Evolutionary conservation across 1,140 invertebrate species (phyloP).

Genomic region (Philotrypesis tridentata): DNA sequence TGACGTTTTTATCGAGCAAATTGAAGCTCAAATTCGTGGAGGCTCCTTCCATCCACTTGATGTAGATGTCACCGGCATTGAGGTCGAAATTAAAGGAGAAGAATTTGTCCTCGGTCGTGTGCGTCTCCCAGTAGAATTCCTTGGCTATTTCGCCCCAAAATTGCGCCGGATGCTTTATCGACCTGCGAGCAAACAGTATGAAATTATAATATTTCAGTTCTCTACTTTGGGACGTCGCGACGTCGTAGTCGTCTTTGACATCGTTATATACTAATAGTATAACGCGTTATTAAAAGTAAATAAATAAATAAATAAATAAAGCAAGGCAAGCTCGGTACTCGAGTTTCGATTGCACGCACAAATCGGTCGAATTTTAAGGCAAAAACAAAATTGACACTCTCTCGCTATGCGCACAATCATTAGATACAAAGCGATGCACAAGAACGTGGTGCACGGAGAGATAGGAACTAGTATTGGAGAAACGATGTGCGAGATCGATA

Average conservation of each 20-base stretch:
- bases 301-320: too few relatives aligned
- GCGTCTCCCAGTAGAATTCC: constrained; percentile 93
- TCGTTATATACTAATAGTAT: too few relatives aligned
- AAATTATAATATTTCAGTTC: neutral
- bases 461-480: neutral
- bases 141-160: constrained; percentile 94
- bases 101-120: constrained; percentile 82
- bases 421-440: too few relatives aligned
- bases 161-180: constrained; percentile 87
- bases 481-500: neutral
- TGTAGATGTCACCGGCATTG: constrained; percentile 89
- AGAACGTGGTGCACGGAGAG: neutral
- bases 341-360: neutral
- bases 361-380: neutral
- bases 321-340: neutral
- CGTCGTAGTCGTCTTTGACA: too few relatives aligned
- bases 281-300: too few relatives aligned
- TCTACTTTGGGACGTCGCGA: too few relatives aligned
- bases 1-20: constrained; percentile 91
- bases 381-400: neutral
- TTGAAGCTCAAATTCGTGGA: constrained; percentile 98
- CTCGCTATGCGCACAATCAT: too few relatives aligned
- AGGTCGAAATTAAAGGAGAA: constrained; percentile 95
- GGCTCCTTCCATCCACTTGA: constrained; percentile 96
- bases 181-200: constrained; percentile 66